These are phyloP conservation scores for Rhizomys pruinosus DNA, from an alignment of 2,113 vertebrate species.

Conservation along the genomic window DNA sequence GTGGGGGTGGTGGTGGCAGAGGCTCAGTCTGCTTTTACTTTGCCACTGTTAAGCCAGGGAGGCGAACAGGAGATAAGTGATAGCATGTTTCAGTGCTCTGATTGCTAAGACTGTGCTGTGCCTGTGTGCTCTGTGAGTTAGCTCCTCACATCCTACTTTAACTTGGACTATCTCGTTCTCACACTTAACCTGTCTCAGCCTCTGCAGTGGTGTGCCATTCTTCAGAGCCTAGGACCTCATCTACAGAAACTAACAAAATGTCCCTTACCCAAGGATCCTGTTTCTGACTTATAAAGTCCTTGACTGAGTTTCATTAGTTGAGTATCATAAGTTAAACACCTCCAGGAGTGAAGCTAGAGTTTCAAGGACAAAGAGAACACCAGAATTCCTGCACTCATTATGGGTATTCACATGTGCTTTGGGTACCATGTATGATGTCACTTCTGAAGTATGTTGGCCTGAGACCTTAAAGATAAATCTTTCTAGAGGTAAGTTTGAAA, in stretches of 20 bases:
- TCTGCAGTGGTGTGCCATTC: not conserved
- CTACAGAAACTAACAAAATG: not conserved
- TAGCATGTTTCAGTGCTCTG: not conserved
- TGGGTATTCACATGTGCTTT: not conserved
- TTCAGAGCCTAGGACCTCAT: not conserved
- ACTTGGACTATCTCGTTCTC: not conserved
- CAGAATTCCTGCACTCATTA: not conserved
- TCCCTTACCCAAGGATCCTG: not conserved
- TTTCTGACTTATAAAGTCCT: conserved; percentile 57
- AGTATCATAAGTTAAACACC: not conserved
- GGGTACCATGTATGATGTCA: too few relatives aligned
- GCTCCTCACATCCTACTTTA: not conserved
- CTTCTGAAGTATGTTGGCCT: not conserved
- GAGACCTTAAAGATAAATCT: not conserved
- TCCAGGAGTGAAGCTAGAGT: not conserved
- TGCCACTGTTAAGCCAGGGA: not conserved
- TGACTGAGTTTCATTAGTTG: conserved; percentile 22
- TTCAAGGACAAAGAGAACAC: conserved; percentile 8
- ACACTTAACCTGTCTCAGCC: not conserved
- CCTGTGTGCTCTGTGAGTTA: rapidly evolving
- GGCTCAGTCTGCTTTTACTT: too few relatives aligned
- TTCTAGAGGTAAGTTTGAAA: not conserved
- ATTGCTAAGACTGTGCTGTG: not conserved
- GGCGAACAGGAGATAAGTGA: not conserved
- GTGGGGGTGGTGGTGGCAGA: too few relatives aligned